Conservation (phyloP, 2,797 vertebrate genomes). For the Oreochromis grahami region DNA sequence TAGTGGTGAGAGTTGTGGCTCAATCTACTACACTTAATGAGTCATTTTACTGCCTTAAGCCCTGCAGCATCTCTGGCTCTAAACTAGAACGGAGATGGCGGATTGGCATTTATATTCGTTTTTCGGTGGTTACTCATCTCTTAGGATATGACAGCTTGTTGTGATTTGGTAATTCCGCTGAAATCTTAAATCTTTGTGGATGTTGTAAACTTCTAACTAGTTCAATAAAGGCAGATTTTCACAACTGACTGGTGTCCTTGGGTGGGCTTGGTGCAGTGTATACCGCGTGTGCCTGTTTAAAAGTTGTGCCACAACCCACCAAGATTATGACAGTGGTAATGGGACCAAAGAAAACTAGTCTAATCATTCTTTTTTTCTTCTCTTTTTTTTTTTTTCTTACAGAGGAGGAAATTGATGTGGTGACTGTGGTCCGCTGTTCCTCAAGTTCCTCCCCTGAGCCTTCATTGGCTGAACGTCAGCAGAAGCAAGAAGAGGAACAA, state of each 20-base stretch:
- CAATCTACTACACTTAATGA: constrained; percentile 21
- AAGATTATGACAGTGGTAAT: background rate
- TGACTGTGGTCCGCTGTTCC: constrained; percentile 70
- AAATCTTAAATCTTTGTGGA: background rate
- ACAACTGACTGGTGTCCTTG: background rate
- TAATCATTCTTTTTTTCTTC: background rate
- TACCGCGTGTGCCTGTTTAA: background rate
- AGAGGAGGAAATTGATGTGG: constrained; percentile 84
- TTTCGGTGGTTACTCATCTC: background rate
- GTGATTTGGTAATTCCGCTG: background rate
- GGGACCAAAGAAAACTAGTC: background rate
- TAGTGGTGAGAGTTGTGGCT: background rate
- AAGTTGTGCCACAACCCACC: background rate
- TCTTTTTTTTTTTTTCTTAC: background rate
- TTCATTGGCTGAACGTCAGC: constrained; percentile 34
- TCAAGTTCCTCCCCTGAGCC: constrained; percentile 37
- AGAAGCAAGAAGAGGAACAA: constrained; percentile 54
- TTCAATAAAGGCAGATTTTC: background rate
- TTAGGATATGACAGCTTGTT: background rate
- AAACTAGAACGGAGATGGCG: background rate
- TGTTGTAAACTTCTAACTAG: background rate
- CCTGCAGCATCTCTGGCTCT: background rate
- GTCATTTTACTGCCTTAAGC: background rate
- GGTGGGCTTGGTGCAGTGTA: background rate
- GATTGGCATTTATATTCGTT: background rate